phyloP scores from a whole-genome alignment of 92 coral and sea anemone species.

The Metridium senile region DNA sequence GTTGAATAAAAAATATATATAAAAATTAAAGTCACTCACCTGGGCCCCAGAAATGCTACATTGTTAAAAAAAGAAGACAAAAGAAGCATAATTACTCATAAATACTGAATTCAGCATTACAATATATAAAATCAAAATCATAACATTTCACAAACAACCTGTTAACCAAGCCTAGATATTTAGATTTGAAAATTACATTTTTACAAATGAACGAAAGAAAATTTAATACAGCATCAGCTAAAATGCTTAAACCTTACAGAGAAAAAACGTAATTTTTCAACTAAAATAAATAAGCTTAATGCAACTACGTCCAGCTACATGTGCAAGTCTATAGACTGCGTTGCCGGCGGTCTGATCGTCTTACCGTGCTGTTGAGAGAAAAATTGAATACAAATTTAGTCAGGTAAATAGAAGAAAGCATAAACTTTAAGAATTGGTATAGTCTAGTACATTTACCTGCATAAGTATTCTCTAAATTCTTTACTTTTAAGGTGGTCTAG shows the following conservation, averaged over 20 bases:
- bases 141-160: too few species aligned
- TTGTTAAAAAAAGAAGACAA: conserved; percentile 30
- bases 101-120: neutral
- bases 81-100: too few species aligned
- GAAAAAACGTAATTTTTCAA: too few species aligned
- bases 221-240: too few species aligned
- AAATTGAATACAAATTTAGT: conserved; percentile 11
- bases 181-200: too few species aligned
- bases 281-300: too few species aligned
- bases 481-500: conserved; percentile 85
- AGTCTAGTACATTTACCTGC: conserved; percentile 63
- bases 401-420: neutral
- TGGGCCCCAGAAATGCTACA: conserved; percentile 99
- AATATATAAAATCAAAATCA: conserved; percentile 7
- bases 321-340: neutral
- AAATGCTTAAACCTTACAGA: too few species aligned
- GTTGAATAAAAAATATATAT: too few species aligned
- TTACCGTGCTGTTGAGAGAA: conserved; percentile 92
- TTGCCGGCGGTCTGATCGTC: conserved; percentile 15
- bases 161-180: too few species aligned
- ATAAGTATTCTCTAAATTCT: conserved; percentile 91
- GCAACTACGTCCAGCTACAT: too few species aligned
- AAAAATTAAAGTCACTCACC: conserved; percentile 67
- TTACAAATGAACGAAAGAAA: too few species aligned
- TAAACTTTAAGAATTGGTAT: neutral